These are phyloP conservation scores for Tyrannus savana DNA, from an alignment of 2,113 vertebrate species.

Conservation along the genomic window DNA sequence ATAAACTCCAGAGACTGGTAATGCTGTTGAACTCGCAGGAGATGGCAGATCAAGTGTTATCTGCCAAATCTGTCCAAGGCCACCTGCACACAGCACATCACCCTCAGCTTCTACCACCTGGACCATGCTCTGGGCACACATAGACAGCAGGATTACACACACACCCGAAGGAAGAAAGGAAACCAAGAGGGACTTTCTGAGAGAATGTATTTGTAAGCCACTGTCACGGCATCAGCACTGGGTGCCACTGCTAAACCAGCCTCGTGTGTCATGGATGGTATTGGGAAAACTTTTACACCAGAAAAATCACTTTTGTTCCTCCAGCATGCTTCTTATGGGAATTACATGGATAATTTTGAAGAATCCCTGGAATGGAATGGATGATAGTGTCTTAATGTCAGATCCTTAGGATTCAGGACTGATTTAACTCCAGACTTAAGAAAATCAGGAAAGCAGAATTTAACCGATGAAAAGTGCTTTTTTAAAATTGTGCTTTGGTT, in stretches of 20 bases:
- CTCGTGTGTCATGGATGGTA: too few species aligned
- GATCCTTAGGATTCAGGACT: background rate
- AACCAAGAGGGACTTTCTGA: background rate
- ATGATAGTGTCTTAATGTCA: background rate
- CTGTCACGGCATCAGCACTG: too few species aligned
- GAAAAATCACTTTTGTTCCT: background rate
- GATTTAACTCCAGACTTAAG: background rate
- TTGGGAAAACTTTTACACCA: background rate
- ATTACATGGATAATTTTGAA: background rate
- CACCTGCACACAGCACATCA: background rate
- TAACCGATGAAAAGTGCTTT: background rate
- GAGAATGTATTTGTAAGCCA: background rate
- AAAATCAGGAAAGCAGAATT: background rate
- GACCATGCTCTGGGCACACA: background rate
- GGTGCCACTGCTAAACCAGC: background rate
- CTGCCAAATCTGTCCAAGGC: background rate
- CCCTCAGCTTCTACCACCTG: background rate
- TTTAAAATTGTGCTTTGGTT: background rate
- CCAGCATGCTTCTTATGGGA: background rate
- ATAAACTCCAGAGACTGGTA: background rate
- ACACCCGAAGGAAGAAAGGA: background rate
- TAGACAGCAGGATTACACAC: background rate
- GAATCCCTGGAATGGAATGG: background rate
- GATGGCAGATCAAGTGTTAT: fast-evolving
- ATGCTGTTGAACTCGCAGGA: background rate